Percentiles rank a stretch among this genome's conserved stretches.
Evolutionary conservation across 2,113 vertebrate species (phyloP).

Genomic region (Notiomystis cincta): DNA sequence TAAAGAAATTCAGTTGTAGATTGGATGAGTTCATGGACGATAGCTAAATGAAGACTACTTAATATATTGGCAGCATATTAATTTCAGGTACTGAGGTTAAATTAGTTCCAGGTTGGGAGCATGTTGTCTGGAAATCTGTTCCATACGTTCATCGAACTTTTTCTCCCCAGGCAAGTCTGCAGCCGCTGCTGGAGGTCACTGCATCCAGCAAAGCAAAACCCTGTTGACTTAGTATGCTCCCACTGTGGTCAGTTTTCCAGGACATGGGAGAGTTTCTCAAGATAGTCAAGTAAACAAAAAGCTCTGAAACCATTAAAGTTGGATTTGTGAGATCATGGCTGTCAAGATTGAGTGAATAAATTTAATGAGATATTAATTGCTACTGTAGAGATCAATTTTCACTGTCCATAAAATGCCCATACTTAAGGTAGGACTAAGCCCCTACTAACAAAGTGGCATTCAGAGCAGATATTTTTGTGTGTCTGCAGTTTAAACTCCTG

Average conservation of each 20-base stretch:
- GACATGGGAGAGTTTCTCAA: background rate
- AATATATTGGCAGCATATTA: background rate
- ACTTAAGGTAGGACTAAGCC: background rate
- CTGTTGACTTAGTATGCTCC: background rate
- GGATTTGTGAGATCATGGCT: background rate
- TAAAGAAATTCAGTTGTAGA: background rate
- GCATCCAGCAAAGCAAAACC: background rate
- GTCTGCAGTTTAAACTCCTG: background rate
- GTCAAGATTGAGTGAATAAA: background rate
- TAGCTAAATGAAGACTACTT: background rate
- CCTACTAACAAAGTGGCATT: background rate
- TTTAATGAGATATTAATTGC: background rate
- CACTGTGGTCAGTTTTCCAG: background rate
- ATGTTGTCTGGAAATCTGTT: background rate
- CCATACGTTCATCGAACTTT: fast-evolving
- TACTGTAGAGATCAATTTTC: background rate
- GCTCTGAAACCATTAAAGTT: background rate
- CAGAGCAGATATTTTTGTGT: background rate
- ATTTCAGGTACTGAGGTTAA: background rate
- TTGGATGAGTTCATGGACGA: background rate
- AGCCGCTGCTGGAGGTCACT: background rate
- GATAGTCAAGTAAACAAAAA: background rate
- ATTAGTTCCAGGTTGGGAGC: background rate
- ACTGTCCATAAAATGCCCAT: background rate
- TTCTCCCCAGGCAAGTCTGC: background rate